phyloP scores from a whole-genome alignment of 2,113 vertebrate genomes.

The Anguilla japonica region DNA sequence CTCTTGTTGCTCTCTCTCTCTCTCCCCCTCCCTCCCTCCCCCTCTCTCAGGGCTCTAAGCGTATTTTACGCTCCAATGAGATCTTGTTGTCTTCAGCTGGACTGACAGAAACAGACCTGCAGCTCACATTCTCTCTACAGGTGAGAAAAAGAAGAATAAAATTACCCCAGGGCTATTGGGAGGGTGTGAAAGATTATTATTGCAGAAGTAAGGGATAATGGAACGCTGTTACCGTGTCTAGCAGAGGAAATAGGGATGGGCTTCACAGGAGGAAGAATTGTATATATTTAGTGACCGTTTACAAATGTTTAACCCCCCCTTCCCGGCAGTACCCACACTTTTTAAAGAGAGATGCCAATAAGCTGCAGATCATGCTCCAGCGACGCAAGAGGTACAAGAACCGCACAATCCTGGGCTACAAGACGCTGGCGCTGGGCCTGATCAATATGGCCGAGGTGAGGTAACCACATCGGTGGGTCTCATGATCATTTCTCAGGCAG shows the following conservation, averaged over 20 bases:
- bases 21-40: not conserved
- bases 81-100: constrained; percentile 82
- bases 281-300: no score
- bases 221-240: not conserved
- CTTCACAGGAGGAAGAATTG: not conserved
- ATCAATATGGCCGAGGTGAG: constrained; percentile 93
- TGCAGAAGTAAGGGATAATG: not conserved
- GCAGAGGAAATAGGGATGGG: no score
- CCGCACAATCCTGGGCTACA: constrained; percentile 90
- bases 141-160: constrained; percentile 50
- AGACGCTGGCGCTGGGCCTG: constrained; percentile 84
- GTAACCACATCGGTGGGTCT: not conserved
- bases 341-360: constrained; percentile 88
- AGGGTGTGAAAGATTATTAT: not conserved
- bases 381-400: constrained; percentile 89
- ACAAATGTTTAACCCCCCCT: not conserved
- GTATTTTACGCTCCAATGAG: constrained; percentile 90
- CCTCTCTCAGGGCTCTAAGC: constrained; percentile 79
- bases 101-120: constrained; percentile 84
- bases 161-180: not conserved
- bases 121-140: constrained; percentile 89
- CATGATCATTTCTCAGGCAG: no score
- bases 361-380: constrained; percentile 90
- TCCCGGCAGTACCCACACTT: constrained; percentile 84
- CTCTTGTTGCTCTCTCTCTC: not conserved